Percentiles rank a stretch among this genome's conserved stretches.
Evolutionary conservation across 1,140 invertebrate species (phyloP).

Genomic region (Bactericera cockerelli): DNA sequence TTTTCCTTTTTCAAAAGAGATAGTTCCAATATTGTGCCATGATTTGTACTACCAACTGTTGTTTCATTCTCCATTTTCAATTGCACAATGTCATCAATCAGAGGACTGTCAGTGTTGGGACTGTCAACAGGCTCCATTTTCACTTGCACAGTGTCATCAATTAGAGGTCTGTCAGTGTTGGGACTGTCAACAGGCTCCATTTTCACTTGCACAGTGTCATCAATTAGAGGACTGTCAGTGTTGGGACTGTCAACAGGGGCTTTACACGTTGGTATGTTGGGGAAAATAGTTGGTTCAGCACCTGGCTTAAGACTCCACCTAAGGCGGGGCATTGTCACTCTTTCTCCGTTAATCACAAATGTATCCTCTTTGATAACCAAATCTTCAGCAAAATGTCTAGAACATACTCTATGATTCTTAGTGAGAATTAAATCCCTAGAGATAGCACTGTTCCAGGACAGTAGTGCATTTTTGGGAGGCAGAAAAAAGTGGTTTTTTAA

Average conservation of each 20-base stretch:
- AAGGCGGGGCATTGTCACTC: not conserved
- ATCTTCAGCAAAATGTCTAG: not conserved
- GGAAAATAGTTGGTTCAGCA: not conserved
- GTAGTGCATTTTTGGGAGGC: not conserved
- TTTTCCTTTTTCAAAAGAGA: not conserved
- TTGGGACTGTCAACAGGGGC: too few relatives aligned
- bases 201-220: too few relatives aligned
- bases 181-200: too few relatives aligned
- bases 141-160: too few relatives aligned
- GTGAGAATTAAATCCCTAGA: not conserved
- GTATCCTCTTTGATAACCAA: not conserved
- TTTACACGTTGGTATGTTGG: not conserved
- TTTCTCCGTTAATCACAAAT: not conserved
- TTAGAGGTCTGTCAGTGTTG: too few relatives aligned
- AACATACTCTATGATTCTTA: not conserved
- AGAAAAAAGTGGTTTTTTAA: not conserved
- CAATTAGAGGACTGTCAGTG: too few relatives aligned
- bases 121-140: too few relatives aligned
- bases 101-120: too few relatives aligned
- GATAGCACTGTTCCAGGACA: not conserved
- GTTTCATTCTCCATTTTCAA: too few relatives aligned
- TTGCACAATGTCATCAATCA: too few relatives aligned
- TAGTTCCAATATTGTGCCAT: not conserved
- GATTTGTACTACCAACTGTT: not conserved
- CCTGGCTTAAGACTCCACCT: not conserved